phyloP scores from a whole-genome alignment of 2,888 invertebrate genomes.

The Ctena decussata region DNA sequence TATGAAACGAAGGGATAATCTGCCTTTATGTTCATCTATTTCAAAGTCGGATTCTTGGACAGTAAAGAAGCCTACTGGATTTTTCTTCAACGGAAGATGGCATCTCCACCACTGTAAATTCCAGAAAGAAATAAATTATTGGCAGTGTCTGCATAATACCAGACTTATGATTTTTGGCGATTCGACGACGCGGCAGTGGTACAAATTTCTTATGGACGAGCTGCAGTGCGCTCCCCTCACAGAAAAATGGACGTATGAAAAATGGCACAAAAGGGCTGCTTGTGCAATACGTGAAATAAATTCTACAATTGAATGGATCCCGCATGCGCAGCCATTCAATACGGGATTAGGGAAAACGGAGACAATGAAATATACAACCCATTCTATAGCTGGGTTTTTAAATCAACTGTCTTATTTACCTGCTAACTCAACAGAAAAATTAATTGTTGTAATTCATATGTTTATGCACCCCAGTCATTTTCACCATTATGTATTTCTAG shows the following conservation, averaged over 20 bases:
- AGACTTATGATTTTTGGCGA: not conserved
- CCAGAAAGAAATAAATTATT: not conserved
- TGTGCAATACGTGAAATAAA: not conserved
- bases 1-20: no score
- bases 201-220: not conserved
- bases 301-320: not conserved
- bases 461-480: not conserved
- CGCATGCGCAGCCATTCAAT: not conserved
- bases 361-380: no score
- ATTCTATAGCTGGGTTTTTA: not conserved
- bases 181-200: not conserved
- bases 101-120: not conserved
- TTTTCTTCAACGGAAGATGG: not conserved
- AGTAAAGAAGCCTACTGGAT: no score
- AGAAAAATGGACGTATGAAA: not conserved
- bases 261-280: not conserved
- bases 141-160: not conserved
- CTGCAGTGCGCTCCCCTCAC: not conserved
- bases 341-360: not conserved
- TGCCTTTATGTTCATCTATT: no score
- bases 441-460: not conserved
- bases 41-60: no score
- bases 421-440: not conserved
- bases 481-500: not conserved
- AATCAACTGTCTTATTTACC: no score